Evolutionary conservation across 2,888 invertebrate genomes (phyloP), one percentile per base, ranked within the genome.

Genomic region (Sphecodes monilicornis): DNA sequence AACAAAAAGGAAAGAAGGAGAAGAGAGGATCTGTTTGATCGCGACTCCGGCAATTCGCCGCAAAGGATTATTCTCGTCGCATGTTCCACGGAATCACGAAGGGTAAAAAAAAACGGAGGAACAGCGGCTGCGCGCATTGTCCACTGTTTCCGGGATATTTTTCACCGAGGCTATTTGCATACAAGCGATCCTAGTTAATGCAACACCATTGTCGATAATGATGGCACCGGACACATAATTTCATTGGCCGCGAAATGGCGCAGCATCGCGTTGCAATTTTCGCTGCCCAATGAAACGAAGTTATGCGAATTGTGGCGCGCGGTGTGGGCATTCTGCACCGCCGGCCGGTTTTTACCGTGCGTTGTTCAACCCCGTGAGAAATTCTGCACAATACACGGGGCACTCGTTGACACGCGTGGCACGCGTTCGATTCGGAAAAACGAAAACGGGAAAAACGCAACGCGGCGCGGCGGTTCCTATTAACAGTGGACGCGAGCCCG

Each of bases 121-220:
- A 72, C 29, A 73, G 60, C 36, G 32, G 0, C 39, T 32, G 13
- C 76, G 2, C 22, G 60, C 69, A 60, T 36, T 70, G 76, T 69
- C n/a, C 76, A 43, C 41, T 68, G 68, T 60, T 73, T 72, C 68
- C 68, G n/a, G 70, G 18, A 74, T 60, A 68, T 71, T 64, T 84
- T 78, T 69, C 74, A n/a, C 1, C 36, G 26, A 2, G 22, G 36
- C 32, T 73, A 71, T 84, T 83, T 84, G 86, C 78, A 71, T 80
- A 86, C 76, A 78, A 75, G 76, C 26, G 71, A 78, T 80, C 86
- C 86, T 69, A 60, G 72, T 86, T 86, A 84, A 86, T 82, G 80
- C 84, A 76, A 72, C 66, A 70, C 39, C 84, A 77, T n/a, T 46
- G 77, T 29, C 88, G 79, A 89, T 87, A 85, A 88, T 87, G 75